Evolutionary conservation across 2,888 invertebrate species (phyloP).

Genomic region (Plemyria rubiginata): DNA sequence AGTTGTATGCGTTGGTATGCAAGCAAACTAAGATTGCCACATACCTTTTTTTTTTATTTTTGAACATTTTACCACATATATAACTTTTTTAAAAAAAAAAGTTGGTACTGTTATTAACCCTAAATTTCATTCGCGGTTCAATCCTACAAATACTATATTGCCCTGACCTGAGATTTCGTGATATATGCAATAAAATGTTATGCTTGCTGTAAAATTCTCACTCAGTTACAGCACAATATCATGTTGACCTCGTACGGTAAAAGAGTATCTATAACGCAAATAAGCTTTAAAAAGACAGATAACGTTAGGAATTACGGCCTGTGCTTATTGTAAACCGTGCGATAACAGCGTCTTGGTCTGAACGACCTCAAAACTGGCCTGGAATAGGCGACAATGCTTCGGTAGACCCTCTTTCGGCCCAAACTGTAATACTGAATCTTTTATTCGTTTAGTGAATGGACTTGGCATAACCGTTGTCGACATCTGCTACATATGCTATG

Average conservation of each 20-base stretch:
- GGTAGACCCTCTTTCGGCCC: conserved; percentile 70
- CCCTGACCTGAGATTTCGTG: too few species aligned
- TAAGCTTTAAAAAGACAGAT: conserved; percentile 46
- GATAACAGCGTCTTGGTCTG: conserved; percentile 68
- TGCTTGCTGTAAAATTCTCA: not conserved
- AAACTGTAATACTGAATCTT: conserved; percentile 83
- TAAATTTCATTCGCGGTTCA: too few species aligned
- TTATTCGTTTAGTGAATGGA: conserved; percentile 83
- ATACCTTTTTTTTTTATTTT: too few species aligned
- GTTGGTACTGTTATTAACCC: too few species aligned
- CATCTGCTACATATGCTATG: conserved; percentile 74
- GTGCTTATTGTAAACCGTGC: conserved; percentile 66
- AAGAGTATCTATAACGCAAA: conserved; percentile 24
- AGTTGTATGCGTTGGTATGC: too few species aligned
- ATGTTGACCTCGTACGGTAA: conserved; percentile 1
- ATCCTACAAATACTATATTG: too few species aligned
- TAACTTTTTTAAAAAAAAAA: too few species aligned
- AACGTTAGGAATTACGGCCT: conserved; percentile 53
- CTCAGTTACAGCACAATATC: conserved; percentile 2
- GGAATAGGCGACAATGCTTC: conserved; percentile 65
- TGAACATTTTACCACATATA: too few species aligned
- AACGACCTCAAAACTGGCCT: conserved; percentile 62
- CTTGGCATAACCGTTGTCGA: conserved; percentile 81
- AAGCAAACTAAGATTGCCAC: too few species aligned
- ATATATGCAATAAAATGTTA: not conserved